Evolutionary conservation across 2,113 vertebrate species (phyloP), one percentile per base, ranked within the genome.

Genomic region (Calonectris borealis): DNA sequence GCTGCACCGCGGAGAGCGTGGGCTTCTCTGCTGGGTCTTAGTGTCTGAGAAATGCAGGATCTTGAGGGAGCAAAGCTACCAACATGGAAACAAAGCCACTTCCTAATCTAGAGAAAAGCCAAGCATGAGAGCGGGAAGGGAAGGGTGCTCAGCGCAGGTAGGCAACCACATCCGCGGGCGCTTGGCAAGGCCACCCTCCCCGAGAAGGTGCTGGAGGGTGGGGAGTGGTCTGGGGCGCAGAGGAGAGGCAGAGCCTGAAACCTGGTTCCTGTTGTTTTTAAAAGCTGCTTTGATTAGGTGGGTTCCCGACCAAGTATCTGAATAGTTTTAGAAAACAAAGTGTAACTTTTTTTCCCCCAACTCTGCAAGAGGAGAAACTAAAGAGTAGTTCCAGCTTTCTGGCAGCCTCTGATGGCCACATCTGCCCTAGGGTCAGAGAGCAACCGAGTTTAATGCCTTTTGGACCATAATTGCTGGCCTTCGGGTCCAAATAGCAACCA

Each of bases 231-330:
- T 29, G 91, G 79, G 83, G 55, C 3, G 36, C 77, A 20, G 73
- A 29, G 57, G 8, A 71, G 83, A 46, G 73, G 61, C 83, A 86
- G 69, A 49, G 81, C 58, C 64, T 62, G 60, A 36, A 42, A 52
- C 77, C 26, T 3, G 18, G 92, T 92, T 96, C 89, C 92, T 92
- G 38, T 90, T 95, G 91, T 24, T 89, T 58, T 73, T 34, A 20
- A 60, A 73, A 91, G 64, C 55, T 60, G 66, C 66, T 97, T 84
- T 91, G 32, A 42, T 81, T n/a, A n/a, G 51, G 4, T 64, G 77
- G 42, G 9, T 68, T 75, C 64, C 86, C 58, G 13, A 66, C 24
- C 27, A 29, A 61, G 58, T 19, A 4, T 14, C 68, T 80, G 58
- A 86, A 26, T 0, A 25, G 20, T 16, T 72, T 38, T 27, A 54